Evolutionary conservation across 2,888 invertebrate genomes (phyloP).

Genomic region (Brachyptera putata): DNA sequence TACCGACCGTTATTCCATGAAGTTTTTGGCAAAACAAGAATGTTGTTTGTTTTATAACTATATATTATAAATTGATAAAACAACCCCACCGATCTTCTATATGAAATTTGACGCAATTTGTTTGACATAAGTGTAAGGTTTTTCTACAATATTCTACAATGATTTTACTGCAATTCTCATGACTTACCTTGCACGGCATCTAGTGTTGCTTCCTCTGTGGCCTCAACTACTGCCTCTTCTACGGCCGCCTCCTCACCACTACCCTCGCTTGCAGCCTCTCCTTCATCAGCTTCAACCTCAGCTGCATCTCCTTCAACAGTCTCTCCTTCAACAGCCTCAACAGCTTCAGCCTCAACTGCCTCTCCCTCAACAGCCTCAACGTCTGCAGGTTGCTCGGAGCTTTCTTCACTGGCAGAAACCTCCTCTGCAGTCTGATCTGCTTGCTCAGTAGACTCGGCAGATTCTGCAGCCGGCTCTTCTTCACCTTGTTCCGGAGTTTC

Average conservation of each 20-base stretch:
- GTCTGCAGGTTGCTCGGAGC: slow-evolving; percentile 35
- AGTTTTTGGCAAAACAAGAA: too few species aligned
- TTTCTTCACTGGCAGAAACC: slow-evolving; percentile 27
- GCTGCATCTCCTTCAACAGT: not conserved
- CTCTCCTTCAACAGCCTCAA: slow-evolving; percentile 12
- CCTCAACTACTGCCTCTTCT: slow-evolving; percentile 1
- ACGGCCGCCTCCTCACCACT: slow-evolving; percentile 30
- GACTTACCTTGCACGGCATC: not conserved
- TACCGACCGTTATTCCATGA: too few species aligned
- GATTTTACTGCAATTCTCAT: not conserved
- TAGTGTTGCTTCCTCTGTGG: not conserved
- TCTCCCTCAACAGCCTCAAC: slow-evolving; percentile 33
- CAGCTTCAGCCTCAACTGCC: slow-evolving; percentile 36
- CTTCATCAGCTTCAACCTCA: not conserved
- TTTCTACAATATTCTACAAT: too few species aligned
- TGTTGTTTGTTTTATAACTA: too few species aligned
- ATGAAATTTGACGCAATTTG: too few species aligned
- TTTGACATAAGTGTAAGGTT: too few species aligned
- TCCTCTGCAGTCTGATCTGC: slow-evolving; percentile 28
- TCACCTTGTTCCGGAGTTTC: slow-evolving; percentile 25
- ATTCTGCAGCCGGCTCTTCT: slow-evolving; percentile 25
- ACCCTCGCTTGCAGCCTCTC: slow-evolving; percentile 25
- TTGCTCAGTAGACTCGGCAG: not conserved
- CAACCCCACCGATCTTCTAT: too few species aligned
- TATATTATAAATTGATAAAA: too few species aligned